These are phyloP conservation scores for Dermatemys mawii DNA, from an alignment of 2,113 vertebrate genomes.

Conservation along the genomic window DNA sequence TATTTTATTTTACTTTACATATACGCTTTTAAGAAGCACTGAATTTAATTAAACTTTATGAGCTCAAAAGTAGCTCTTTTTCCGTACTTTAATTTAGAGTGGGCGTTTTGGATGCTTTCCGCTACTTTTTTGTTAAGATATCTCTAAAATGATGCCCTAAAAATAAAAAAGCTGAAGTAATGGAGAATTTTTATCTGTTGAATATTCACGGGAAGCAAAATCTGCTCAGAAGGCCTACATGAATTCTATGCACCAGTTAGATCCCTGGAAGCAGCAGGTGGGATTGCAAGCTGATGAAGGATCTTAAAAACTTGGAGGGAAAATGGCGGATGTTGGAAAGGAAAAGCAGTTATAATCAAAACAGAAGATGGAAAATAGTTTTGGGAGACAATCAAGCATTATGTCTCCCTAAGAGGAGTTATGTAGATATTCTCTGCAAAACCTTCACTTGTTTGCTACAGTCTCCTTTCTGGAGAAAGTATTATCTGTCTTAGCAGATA, in stretches of 20 bases:
- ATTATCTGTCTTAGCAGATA: background rate
- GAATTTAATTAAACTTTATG: slow-evolving; percentile 18
- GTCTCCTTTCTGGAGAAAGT: background rate
- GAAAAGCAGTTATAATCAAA: background rate
- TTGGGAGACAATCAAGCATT: background rate
- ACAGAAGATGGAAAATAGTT: background rate
- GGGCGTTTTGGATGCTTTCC: background rate
- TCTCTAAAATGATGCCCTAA: background rate
- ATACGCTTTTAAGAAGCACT: slow-evolving; percentile 15
- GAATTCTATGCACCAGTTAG: background rate
- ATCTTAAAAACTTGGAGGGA: background rate
- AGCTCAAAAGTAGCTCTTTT: background rate
- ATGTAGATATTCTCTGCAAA: background rate
- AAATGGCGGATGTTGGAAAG: background rate
- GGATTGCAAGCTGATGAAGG: background rate
- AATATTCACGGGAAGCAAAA: background rate
- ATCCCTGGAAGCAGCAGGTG: background rate
- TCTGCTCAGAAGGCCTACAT: background rate
- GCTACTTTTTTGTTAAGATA: background rate
- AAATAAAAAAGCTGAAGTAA: background rate
- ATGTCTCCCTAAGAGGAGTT: background rate
- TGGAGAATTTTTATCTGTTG: background rate
- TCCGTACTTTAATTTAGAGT: background rate
- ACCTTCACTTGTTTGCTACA: background rate
- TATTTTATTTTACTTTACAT: background rate